Evolutionary conservation across 2,113 vertebrate species (phyloP).

Genomic region (Scopus umbretta): DNA sequence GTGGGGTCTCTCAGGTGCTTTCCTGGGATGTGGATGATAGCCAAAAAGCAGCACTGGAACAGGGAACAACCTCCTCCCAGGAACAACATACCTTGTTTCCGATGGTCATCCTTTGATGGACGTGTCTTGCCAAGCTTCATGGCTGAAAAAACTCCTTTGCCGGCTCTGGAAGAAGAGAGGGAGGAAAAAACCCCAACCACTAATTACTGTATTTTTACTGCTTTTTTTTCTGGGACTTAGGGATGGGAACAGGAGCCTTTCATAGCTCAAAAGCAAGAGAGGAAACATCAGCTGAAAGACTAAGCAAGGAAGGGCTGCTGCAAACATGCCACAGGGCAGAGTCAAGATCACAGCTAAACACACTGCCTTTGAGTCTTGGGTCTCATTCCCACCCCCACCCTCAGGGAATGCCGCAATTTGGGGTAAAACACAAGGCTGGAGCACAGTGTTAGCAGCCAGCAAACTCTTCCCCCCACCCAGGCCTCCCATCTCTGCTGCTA

Average conservation of each 20-base stretch:
- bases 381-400: too few relatives aligned
- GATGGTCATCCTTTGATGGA: conserved; percentile 79
- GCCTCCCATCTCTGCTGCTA: rapidly evolving
- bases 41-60: not conserved
- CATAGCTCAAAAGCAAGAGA: not conserved
- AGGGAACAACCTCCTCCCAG: not conserved
- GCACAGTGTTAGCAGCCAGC: not conserved
- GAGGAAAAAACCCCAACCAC: not conserved
- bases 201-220: rapidly evolving
- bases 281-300: not conserved
- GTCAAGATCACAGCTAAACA: rapidly evolving
- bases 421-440: not conserved
- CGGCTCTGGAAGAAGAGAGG: conserved; percentile 69
- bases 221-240: not conserved
- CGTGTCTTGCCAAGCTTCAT: conserved; percentile 89
- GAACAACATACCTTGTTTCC: conserved; percentile 70
- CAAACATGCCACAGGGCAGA: not conserved
- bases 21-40: not conserved
- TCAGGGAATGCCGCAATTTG: not conserved
- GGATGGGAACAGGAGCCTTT: not conserved
- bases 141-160: conserved; percentile 87
- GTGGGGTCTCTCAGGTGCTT: not conserved
- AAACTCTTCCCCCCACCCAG: too few relatives aligned
- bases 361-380: not conserved
- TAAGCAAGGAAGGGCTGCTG: not conserved